These are phyloP conservation scores for Peromyscus polionotus DNA, from an alignment of 2,113 vertebrate genomes.

Conservation along the genomic window DNA sequence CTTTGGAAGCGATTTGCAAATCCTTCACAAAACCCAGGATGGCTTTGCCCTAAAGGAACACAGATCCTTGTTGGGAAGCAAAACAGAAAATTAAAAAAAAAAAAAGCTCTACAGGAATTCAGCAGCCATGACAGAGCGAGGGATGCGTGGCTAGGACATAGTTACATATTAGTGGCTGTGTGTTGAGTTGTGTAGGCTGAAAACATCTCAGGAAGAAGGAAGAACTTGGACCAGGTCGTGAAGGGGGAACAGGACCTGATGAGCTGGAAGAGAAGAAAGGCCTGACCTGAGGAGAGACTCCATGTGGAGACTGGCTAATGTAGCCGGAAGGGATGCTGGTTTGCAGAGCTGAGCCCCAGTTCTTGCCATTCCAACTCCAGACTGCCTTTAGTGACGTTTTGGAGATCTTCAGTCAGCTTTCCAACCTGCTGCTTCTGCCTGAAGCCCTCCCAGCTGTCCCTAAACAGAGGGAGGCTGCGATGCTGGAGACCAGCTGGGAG, in stretches of 20 bases:
- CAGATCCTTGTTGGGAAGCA: not conserved
- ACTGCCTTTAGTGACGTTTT: not conserved
- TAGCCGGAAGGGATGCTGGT: not conserved
- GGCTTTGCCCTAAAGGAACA: not conserved
- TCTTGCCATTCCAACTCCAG: not conserved
- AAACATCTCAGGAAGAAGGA: not conserved
- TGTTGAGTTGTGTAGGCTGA: not conserved
- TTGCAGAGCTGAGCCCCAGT: not conserved
- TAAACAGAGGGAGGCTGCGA: not conserved
- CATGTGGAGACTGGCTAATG: fast-evolving
- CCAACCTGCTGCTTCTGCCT: not conserved
- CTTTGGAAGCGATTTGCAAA: not conserved
- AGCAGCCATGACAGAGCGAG: not conserved
- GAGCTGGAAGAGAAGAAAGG: not conserved
- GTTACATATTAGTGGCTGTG: not conserved
- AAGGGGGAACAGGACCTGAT: not conserved
- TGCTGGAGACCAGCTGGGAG: not conserved
- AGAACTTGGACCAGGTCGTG: not conserved
- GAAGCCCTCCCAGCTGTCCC: no score
- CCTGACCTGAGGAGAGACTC: not conserved
- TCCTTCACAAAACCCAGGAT: not conserved
- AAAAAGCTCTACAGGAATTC: not conserved
- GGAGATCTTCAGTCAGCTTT: not conserved
- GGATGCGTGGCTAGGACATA: not conserved
- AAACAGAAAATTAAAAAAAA: not conserved